Evolutionary conservation across 2,113 vertebrate species (phyloP), one percentile per base, ranked within the genome.

Genomic region (Rhagologus leucostigma): DNA sequence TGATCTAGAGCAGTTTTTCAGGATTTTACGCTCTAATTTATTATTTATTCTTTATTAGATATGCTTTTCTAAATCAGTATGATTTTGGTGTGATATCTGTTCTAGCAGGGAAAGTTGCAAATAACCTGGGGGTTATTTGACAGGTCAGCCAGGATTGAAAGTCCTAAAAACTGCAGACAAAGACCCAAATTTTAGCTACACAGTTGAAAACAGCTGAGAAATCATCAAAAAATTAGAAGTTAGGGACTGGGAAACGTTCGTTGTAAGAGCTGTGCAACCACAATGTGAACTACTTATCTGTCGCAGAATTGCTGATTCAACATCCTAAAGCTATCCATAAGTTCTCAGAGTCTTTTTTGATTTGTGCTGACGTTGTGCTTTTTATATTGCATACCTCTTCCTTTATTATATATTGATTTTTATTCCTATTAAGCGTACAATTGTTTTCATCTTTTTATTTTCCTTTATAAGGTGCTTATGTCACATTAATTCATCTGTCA

Each of bases 331-430:
- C 57, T 53, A 18, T 13, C 30, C 39, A 24, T 49, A 49, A 22
- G 46, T 80, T 93, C 88, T 83, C 49, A 50, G 22, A 39, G 46
- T 47, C 70, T 71, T 64, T 90, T 35, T 70, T 52, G 32, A 82
- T 69, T 94, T 90, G 53, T 93, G 94, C 90, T 96, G 91, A 95
- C 5, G 0, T 29, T 15, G n/a, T 47, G 37, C 3, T 79, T 95
- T 86, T 85, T 71, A 80, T 47, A 83, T 33, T 42, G 46, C 75
- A 73, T 67, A 85, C 14, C 27, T 87, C 63, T 91, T 65, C 65
- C 70, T 94, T 87, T 94, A 87, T 93, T 95, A 85, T 87, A 42
- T 95, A 97, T 95, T 89, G 87, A 95, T 96, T 96, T 95, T 91
- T 90, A 83, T 89, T 87, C 30, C 78, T 85, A 89, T 91, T 85